A percentile compares a stretch with the other conserved stretches of the same genome.
phyloP scores from a whole-genome alignment of 2,888 invertebrate genomes.

The Spialia ferax region DNA sequence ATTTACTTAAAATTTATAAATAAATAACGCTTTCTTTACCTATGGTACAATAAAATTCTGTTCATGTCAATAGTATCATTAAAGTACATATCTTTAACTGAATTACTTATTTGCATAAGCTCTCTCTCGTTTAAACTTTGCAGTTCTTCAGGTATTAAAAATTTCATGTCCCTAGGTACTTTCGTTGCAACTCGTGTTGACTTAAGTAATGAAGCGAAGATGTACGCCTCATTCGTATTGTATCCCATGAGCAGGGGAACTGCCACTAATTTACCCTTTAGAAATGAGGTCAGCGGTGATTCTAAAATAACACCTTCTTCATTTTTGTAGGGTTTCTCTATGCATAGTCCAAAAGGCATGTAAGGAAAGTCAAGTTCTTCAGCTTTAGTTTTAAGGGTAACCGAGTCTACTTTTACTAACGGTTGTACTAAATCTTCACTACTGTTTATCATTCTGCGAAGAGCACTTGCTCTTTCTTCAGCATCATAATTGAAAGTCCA shows the following conservation, averaged over 20 bases:
- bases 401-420: slow-evolving; percentile 53
- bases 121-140: slow-evolving; percentile 63
- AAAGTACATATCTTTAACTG: slow-evolving; percentile 69
- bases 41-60: slow-evolving; percentile 66
- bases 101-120: slow-evolving; percentile 55
- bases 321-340: slow-evolving; percentile 62
- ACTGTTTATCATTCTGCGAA: slow-evolving; percentile 52
- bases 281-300: slow-evolving; percentile 62
- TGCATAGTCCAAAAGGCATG: slow-evolving; percentile 72
- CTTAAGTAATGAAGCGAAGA: slow-evolving; percentile 65
- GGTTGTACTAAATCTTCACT: slow-evolving; percentile 46
- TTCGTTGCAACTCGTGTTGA: slow-evolving; percentile 54
- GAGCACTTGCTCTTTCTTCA: slow-evolving; percentile 56
- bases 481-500: slow-evolving; percentile 77
- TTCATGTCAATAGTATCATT: slow-evolving; percentile 58
- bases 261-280: slow-evolving; percentile 51
- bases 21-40: slow-evolving; percentile 53
- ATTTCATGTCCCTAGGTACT: slow-evolving; percentile 51
- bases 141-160: slow-evolving; percentile 70
- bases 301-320: slow-evolving; percentile 67
- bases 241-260: slow-evolving; percentile 75
- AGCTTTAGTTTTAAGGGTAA: slow-evolving; percentile 58
- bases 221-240: slow-evolving; percentile 73
- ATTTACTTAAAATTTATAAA: neutral
- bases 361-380: slow-evolving; percentile 64